Base-by-base conservation (phyloP, 2,797 vertebrate species). In the Poeciliopsis turneri region DNA sequence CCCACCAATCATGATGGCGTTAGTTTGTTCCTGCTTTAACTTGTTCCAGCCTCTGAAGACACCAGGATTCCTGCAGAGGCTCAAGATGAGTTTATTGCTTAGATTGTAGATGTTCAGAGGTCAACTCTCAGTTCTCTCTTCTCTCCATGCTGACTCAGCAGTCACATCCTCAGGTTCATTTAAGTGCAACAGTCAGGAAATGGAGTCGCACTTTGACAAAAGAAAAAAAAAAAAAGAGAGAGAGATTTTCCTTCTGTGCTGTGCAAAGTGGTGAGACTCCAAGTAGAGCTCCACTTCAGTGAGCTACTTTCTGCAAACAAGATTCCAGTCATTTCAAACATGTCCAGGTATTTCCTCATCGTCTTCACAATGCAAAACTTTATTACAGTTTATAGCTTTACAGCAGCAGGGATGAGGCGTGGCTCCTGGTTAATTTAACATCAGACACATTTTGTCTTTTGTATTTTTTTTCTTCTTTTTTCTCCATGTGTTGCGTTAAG, bases 111-210 rank as follows among this genome's bases (percentile, higher is more conserved):
- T 79, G 30, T 79, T 80, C 18, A n/a, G 47, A 86, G 72, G 45
- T 81, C 23, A 1, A 1, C 46, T 75, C 59, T 53, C 66, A 72
- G 75, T 85, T 82, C 57, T 78, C 85, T 89, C 70, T 78, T 16
- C 59, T 25, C 15, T 66, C 61, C 55, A 18, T 83, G 88, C 81
- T 2, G 47, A 66, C 78, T 91, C 92, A 92, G 91, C 90, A 86
- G 28, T 80, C 68, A 49, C 6, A 25, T 41, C 20, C 59, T 64
- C 66, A 39, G 76, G 74, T 76, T 70, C 72, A 80, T 15, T 28
- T 70, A 6, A n/a, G 71, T 2, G 4, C 43, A 71, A 33, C 25
- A 18, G 30, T 79, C 61, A 83, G 86, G 76, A 75, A 79, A 66
- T 66, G 28, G 0, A 81, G 61, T 20, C 0, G 3, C 9, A 1